These are phyloP conservation scores for Oopsacas minuta DNA, from an alignment of 37 sponge, comb jelly and placozoan species.

Conservation along the genomic window DNA sequence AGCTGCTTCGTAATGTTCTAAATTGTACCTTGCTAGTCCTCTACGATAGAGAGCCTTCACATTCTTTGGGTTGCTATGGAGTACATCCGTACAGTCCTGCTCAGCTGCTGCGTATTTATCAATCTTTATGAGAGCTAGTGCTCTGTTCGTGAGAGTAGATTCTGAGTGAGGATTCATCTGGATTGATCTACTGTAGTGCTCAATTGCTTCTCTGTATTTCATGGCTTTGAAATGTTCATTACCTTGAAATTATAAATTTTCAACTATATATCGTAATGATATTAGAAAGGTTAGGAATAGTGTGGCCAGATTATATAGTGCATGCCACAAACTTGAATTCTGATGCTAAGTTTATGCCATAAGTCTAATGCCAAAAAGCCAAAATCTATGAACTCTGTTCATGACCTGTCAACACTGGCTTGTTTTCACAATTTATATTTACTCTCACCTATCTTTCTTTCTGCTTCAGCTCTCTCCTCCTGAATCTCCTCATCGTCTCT, in stretches of 20 bases:
- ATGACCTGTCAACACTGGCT: too few species aligned
- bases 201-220: slow-evolving; percentile 66
- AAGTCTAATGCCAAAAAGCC: too few species aligned
- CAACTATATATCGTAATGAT: too few species aligned
- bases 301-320: too few species aligned
- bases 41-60: slow-evolving; percentile 25
- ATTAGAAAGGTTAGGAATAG: too few species aligned
- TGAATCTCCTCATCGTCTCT: not conserved
- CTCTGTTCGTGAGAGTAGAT: slow-evolving; percentile 75
- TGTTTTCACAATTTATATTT: too few species aligned
- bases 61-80: slow-evolving; percentile 19
- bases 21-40: slow-evolving; percentile 14
- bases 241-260: too few species aligned
- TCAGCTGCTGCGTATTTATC: slow-evolving; percentile 48
- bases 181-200: slow-evolving; percentile 66
- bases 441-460: not conserved
- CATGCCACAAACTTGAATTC: too few species aligned
- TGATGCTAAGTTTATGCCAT: too few species aligned
- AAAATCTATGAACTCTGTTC: too few species aligned
- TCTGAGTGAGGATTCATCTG: slow-evolving; percentile 57
- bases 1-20: slow-evolving; percentile 12
- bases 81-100: slow-evolving; percentile 11
- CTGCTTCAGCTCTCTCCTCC: not conserved
- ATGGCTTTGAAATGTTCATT: slow-evolving; percentile 67
- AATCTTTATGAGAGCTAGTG: slow-evolving; percentile 82